Evolutionary conservation across 2,888 invertebrate species (phyloP), one percentile per base, ranked within the genome.

Genomic region (Stegophylla sp.): DNA sequence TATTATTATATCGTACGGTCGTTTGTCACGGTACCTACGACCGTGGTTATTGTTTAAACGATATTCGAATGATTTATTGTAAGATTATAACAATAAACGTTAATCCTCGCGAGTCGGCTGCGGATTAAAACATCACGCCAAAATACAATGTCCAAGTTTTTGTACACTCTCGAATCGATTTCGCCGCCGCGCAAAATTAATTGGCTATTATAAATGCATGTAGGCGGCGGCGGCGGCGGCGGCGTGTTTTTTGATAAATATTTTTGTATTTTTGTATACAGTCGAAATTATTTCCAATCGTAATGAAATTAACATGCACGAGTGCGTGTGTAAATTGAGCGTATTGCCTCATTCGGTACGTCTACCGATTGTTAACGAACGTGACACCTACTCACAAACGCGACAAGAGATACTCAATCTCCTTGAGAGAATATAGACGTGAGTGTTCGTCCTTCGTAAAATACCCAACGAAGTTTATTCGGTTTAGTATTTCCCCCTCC

Each of bases 391-490:
- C 61, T 61, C 28, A 12, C 3, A 23, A 26, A 1, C 17, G 61
- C 15, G 28, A 61, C 17, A 53, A 15, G 9, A 9, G 56, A 17
- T 17, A 59, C 23, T 72, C 56, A 72, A 59, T 43, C 41, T 59
- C 56, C 72, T 56, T 43, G 41, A 59, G 17, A 26, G 20, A 53
- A 72, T 72, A 72, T 72, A 53, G 9, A 56, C n/a, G 56, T 26
- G 51, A 34, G 51, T 17, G 28, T 28, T 26, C 61, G 15, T 41
- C 41, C 34, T 56, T 53, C n/a, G 23, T 41, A 41, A 53, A 41
- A n/a, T n/a, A n/a, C n/a, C n/a, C 53, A 53, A 56, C 26, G 26
- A 28, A 61, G 56, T 61, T 28, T 61, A 61, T 61, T 61, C 26
- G 15, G 28, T 61, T 61, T 28, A 61, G 15, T 28, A 15, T 28